These are phyloP conservation scores for Albula goreensis DNA, from an alignment of 2,113 vertebrate genomes.

Conservation along the genomic window DNA sequence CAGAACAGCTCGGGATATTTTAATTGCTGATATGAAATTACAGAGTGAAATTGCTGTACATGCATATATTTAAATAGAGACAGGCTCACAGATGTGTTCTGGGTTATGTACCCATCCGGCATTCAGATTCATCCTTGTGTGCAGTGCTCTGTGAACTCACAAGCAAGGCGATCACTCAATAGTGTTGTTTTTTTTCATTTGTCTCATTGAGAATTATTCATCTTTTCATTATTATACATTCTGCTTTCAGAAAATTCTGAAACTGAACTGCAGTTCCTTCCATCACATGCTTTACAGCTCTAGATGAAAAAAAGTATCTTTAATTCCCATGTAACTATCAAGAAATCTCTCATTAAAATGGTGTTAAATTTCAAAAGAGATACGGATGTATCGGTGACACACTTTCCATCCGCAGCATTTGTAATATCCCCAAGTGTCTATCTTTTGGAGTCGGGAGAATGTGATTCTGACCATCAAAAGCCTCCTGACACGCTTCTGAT, in stretches of 20 bases:
- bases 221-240: not conserved
- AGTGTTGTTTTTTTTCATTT: not conserved
- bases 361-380: not conserved
- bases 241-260: not conserved
- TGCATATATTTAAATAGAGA: conserved; percentile 63
- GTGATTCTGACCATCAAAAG: not conserved
- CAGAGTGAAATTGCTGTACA: conserved; percentile 59
- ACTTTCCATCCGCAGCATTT: not conserved
- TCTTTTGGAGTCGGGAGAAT: not conserved
- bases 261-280: not conserved
- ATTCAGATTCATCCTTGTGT: not conserved
- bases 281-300: not conserved
- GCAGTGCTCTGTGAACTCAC: not conserved
- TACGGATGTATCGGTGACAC: not conserved
- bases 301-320: not conserved
- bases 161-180: not conserved
- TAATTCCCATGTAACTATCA: not conserved
- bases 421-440: not conserved
- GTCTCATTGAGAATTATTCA: not conserved
- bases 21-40: conserved; percentile 76
- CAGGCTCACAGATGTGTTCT: conserved; percentile 59
- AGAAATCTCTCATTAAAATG: not conserved
- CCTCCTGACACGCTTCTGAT: not conserved
- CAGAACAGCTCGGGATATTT: conserved; percentile 63
- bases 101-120: conserved; percentile 37